Evolutionary conservation across 2,797 vertebrate species (phyloP).

Genomic region (Sarcoramphus papa): DNA sequence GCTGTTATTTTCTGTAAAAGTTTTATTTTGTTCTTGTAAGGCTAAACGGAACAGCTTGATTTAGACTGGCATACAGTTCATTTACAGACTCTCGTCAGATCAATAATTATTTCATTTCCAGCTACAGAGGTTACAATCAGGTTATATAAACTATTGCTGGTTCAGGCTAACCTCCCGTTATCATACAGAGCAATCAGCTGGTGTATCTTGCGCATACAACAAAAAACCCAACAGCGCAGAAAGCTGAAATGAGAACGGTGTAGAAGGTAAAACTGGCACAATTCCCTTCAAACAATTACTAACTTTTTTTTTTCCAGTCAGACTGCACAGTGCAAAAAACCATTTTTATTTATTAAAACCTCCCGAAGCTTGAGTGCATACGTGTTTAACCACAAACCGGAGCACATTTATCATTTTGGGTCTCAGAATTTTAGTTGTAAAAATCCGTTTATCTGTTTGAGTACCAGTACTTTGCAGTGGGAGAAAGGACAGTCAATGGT

Average conservation of each 20-base stretch:
- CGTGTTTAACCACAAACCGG: accelerated
- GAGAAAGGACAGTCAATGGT: background rate
- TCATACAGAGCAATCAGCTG: background rate
- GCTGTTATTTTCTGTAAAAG: background rate
- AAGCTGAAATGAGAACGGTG: accelerated
- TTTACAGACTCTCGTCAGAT: background rate
- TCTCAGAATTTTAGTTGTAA: background rate
- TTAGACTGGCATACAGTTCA: accelerated
- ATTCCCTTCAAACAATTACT: background rate
- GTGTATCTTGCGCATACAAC: accelerated
- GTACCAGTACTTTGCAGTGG: background rate
- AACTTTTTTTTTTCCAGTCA: background rate
- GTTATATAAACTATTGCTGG: background rate
- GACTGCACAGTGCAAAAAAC: background rate
- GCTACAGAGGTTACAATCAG: background rate
- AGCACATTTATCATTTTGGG: background rate
- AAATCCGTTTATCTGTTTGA: background rate
- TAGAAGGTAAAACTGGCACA: background rate
- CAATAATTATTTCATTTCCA: background rate
- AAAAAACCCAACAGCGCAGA: background rate
- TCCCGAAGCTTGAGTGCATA: accelerated
- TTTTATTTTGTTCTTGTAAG: background rate
- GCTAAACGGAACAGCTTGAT: background rate
- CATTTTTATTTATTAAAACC: background rate
- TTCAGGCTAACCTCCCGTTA: background rate